Conservation (phyloP, 2,888 invertebrate genomes). For the Prosopocoilus inquinatus region DNA sequence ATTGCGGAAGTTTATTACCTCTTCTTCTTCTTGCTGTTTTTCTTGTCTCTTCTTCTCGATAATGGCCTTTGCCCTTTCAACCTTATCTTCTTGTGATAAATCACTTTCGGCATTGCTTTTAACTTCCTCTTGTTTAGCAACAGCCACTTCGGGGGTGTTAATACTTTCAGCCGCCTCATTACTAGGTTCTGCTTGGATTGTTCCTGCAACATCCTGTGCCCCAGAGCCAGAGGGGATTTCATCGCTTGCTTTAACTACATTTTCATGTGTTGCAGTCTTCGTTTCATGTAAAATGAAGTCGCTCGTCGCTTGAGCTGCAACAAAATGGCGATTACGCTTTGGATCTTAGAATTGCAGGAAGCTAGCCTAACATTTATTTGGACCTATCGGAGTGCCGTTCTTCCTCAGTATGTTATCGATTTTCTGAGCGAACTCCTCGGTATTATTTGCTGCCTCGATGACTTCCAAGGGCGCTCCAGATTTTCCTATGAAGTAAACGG, state of each 20-base stretch:
- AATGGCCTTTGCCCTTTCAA: constrained; percentile 64
- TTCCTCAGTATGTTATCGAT: constrained; percentile 63
- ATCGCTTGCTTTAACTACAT: no score
- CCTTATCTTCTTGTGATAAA: constrained; percentile 54
- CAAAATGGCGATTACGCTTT: no score
- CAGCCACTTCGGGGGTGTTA: not conserved
- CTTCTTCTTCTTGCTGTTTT: constrained; percentile 66
- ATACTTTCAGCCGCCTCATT: not conserved
- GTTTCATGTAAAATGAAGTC: no score
- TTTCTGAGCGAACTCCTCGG: constrained; percentile 62
- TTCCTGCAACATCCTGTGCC: no score
- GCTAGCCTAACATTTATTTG: not conserved
- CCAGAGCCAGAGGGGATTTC: no score
- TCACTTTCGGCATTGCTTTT: not conserved
- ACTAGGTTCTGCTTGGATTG: not conserved
- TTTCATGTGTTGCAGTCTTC: no score
- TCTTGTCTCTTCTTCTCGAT: constrained; percentile 64
- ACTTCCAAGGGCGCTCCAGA: constrained; percentile 80
- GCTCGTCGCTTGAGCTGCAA: no score
- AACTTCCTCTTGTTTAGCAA: not conserved
- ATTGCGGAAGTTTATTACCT: constrained; percentile 48
- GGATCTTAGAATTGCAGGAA: not conserved
- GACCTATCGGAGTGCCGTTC: constrained; percentile 44
- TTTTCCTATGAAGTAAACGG: constrained; percentile 82
- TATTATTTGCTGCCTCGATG: constrained; percentile 61